Evolutionary conservation across 1,140 invertebrate species (phyloP).

Genomic region (Ephestia elutella): DNA sequence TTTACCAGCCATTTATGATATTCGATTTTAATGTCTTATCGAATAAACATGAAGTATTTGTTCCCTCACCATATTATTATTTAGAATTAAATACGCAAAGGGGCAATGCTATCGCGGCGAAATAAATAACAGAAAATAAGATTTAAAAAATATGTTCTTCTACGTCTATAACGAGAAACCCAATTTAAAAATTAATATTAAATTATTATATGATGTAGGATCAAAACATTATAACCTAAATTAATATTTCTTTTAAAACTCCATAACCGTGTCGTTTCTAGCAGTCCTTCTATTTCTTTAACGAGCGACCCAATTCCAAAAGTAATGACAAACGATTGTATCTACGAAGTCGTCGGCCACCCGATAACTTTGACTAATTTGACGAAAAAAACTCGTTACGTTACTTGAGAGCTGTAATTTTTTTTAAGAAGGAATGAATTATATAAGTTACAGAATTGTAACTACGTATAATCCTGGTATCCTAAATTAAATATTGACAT

Average conservation of each 20-base stretch:
- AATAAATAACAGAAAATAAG: too few species aligned
- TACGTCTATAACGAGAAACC: too few species aligned
- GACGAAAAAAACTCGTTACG: conserved; percentile 29
- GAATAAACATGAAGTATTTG: too few species aligned
- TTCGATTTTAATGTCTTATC: too few species aligned
- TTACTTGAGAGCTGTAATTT: conserved; percentile 29
- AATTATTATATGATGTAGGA: too few species aligned
- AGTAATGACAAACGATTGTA: conserved; percentile 38
- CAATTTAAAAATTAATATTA: too few species aligned
- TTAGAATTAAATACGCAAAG: too few species aligned
- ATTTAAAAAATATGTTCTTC: too few species aligned
- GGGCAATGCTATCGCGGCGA: too few species aligned
- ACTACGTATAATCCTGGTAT: background rate
- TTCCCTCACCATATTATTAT: too few species aligned
- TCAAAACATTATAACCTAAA: too few species aligned
- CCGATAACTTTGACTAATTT: conserved; percentile 38
- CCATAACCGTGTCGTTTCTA: background rate
- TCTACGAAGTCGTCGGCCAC: conserved; percentile 25
- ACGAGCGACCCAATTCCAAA: conserved; percentile 33
- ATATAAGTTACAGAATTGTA: background rate
- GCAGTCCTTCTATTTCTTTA: conserved; percentile 14
- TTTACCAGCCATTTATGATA: conserved; percentile 18
- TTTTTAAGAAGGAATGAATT: background rate
- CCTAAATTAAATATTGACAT: background rate
- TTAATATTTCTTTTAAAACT: too few species aligned